Base-by-base conservation (phyloP, 2,888 invertebrate species). In the Abrostola tripartita region DNA sequence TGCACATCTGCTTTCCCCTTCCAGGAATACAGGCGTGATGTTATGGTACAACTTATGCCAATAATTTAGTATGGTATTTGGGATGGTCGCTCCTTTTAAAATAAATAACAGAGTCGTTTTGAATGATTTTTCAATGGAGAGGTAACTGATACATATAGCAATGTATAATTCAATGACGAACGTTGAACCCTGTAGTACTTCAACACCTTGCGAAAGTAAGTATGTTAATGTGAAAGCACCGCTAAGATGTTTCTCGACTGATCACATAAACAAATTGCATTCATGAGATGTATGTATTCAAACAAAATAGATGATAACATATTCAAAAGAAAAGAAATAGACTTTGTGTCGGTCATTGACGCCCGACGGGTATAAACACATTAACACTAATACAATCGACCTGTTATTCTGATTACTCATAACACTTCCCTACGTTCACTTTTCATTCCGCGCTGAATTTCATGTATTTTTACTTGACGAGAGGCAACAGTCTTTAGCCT, bases 271-370 rank as follows among this genome's bases (percentile, higher is more conserved):
- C 47, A 62, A 40, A 61, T 62, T 6, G 42, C 42, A 68, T 72
- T 62, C 47, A 76, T 74, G 51, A 68, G 58, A 76, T 72, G 55
- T 57, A 68, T 41, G 49, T 73, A 68, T 75, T 68, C 59, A 66
- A 68, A 73, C 59, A 66, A 68, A 73, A 52, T 50, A 61, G 35
- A 68, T 76, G 73, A 38, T 63, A 72, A 75, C 36, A 5, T 63
- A 66, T 65, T 65, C 58, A 47, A 41, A 55, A 61, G 9, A 52
- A 61, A 65, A 62, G 24, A 59, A 56, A 38, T 42, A 51, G 52
- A 7, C 11, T 42, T n/a, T 7, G 35, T 41, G 51, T 54, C 49
- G 37, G 42, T 37, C 59, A 10, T 53, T 63, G 59, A 60, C 47
- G 37, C 54, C 9, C 2, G 55, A 49, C 42, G 44, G 62, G 57